Evolutionary conservation across 2,888 invertebrate species (phyloP).

Genomic region (Agrilus cyanescens): DNA sequence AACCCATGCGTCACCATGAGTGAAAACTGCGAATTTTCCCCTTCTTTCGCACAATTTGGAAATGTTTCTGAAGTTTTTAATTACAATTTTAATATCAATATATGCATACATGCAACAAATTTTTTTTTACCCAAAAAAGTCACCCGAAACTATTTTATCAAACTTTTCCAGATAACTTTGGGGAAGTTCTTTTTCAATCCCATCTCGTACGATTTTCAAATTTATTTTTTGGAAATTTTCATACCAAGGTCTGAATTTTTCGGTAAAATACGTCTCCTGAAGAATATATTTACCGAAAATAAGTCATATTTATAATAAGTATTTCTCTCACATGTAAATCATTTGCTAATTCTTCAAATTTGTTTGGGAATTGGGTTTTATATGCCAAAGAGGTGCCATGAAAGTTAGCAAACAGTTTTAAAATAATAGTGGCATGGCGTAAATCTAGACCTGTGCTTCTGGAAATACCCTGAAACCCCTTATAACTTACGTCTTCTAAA

Average conservation of each 20-base stretch:
- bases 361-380: slow-evolving; percentile 30
- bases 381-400: slow-evolving; percentile 37
- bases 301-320: neutral
- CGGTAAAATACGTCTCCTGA: slow-evolving; percentile 47
- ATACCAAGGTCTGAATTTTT: slow-evolving; percentile 46
- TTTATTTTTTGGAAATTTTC: slow-evolving; percentile 37
- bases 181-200: slow-evolving; percentile 51
- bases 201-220: slow-evolving; percentile 46
- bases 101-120: slow-evolving; percentile 25
- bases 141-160: slow-evolving; percentile 41
- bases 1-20: slow-evolving; percentile 64
- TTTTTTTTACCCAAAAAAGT: slow-evolving; percentile 37
- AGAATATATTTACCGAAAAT: slow-evolving; percentile 5
- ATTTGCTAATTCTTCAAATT: slow-evolving; percentile 24
- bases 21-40: slow-evolving; percentile 41
- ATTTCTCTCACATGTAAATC: slow-evolving; percentile 21
- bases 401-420: slow-evolving; percentile 34
- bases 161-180: slow-evolving; percentile 45
- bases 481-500: slow-evolving; percentile 31
- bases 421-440: slow-evolving; percentile 25
- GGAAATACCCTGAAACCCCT: slow-evolving; percentile 27
- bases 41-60: slow-evolving; percentile 9
- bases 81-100: neutral
- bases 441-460: slow-evolving; percentile 27
- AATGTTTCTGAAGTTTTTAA: slow-evolving; percentile 26